These are phyloP conservation scores for Batillaria attramentaria DNA, from an alignment of 1,140 invertebrate species.

Conservation along the genomic window DNA sequence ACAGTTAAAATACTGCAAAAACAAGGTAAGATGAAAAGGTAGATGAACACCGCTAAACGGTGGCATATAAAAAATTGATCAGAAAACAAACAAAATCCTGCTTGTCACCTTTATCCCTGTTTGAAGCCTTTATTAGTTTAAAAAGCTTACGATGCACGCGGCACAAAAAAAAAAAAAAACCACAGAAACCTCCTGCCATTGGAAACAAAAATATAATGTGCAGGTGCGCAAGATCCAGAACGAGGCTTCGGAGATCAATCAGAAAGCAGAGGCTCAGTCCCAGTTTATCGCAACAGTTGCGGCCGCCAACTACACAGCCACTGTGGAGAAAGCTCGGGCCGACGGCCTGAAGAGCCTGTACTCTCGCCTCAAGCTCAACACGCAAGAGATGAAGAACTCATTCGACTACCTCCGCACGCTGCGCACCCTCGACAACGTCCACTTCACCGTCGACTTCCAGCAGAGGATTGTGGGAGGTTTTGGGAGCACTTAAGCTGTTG, in stretches of 20 bases:
- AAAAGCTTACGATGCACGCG: no score
- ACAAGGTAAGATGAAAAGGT: no score
- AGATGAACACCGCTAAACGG: no score
- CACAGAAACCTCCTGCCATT: no score
- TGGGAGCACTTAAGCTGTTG: constrained; percentile 20
- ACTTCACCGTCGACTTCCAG: constrained; percentile 65
- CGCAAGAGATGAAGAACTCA: constrained; percentile 58
- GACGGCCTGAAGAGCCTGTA: constrained; percentile 59
- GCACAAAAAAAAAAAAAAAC: no score
- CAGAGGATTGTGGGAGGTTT: constrained; percentile 59
- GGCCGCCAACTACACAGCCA: constrained; percentile 55
- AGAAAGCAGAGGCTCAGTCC: constrained; percentile 51
- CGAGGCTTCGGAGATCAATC: constrained; percentile 53
- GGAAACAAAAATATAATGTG: constrained; percentile 4
- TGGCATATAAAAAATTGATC: no score
- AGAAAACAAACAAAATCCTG: no score
- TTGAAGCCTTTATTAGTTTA: constrained; percentile 1
- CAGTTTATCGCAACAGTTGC: constrained; percentile 44
- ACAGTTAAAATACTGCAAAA: no score
- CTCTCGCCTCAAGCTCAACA: constrained; percentile 42
- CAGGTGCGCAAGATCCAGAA: constrained; percentile 61
- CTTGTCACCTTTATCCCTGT: no score
- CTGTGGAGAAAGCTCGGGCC: constrained; percentile 54
- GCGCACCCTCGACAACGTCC: constrained; percentile 49
- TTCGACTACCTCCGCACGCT: constrained; percentile 65